Evolutionary conservation across 2,113 vertebrate genomes (phyloP), one percentile per base, ranked within the genome.

Genomic region (Rhipidura dahli): DNA sequence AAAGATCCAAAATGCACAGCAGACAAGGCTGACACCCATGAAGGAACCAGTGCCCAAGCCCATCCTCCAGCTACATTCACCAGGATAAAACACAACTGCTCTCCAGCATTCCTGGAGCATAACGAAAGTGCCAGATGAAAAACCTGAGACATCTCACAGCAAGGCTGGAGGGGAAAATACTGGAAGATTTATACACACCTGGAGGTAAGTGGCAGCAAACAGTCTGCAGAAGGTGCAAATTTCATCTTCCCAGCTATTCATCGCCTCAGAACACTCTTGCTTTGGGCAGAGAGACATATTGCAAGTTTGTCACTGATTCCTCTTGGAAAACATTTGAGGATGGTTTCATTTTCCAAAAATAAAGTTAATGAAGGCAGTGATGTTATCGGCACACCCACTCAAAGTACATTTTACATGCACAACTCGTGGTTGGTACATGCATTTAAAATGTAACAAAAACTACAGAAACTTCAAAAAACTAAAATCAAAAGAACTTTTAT

Each of bases 251-350:
- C 60, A 63, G 87, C 90, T 57, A 95, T 97, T 96, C 75, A 97
- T 97, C 97, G 96, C 94, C 90, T 90, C 95, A 87, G 91, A 77
- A 95, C 91, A 96, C 93, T 69, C 91, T 96, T 95, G 94, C 96
- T 95, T 54, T 72, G 63, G 93, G 93, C 90, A 96, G 60, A 92
- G 73, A 94, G 40, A 63, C 64, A 86, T 27, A 81, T 42, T 84
- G 95, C 89, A 90, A 89, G 93, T 88, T 89, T 92, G 82, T 93
- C 69, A 93, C 78, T 10, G 18, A 87, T 77, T 83, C 87, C 56
- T 92, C 75, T 60, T 42, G 57, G 64, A 97, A 92, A 92, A 50
- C 7, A 35, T 27, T 66, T n/a, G 50, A 61, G 61, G 81, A 86
- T 21, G 93, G 77, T 84, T 93, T 82, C 11, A n/a, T 73, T 89